phyloP scores from a whole-genome alignment of 2,797 vertebrate species.

The Pogonophryne albipinna region DNA sequence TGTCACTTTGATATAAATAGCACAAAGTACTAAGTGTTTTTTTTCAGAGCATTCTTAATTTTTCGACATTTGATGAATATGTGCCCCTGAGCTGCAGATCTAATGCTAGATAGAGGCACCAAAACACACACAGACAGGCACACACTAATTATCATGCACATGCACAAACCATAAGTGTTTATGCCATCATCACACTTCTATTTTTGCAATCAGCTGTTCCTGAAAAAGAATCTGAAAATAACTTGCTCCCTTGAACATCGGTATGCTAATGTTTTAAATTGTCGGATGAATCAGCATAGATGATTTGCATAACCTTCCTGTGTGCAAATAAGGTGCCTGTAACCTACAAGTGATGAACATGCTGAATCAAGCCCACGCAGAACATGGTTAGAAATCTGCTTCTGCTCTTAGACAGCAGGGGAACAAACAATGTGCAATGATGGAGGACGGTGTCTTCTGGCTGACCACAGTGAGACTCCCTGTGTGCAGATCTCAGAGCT shows the following conservation, averaged over 20 bases:
- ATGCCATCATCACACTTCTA: too few species aligned
- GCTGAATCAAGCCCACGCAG: conserved; percentile 44
- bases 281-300: conserved; percentile 40
- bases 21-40: not conserved
- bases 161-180: too few species aligned
- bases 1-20: conserved; percentile 11
- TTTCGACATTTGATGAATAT: conserved; percentile 7
- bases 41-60: not conserved
- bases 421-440: conserved; percentile 23
- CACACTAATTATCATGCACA: too few species aligned
- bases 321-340: conserved; percentile 55
- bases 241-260: conserved; percentile 20
- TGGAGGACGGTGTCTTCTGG: conserved; percentile 28
- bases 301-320: conserved; percentile 62
- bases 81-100: conserved; percentile 1
- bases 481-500: conserved; percentile 35
- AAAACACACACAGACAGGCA: conserved; percentile 12
- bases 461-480: conserved; percentile 39
- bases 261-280: conserved; percentile 56
- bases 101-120: not conserved
- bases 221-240: conserved; percentile 3
- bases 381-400: conserved; percentile 24
- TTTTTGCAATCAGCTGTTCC: conserved; percentile 23
- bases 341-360: conserved; percentile 46
- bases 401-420: conserved; percentile 17